Base-by-base conservation (phyloP, 2,113 vertebrate species). In the Strigops habroptila region DNA sequence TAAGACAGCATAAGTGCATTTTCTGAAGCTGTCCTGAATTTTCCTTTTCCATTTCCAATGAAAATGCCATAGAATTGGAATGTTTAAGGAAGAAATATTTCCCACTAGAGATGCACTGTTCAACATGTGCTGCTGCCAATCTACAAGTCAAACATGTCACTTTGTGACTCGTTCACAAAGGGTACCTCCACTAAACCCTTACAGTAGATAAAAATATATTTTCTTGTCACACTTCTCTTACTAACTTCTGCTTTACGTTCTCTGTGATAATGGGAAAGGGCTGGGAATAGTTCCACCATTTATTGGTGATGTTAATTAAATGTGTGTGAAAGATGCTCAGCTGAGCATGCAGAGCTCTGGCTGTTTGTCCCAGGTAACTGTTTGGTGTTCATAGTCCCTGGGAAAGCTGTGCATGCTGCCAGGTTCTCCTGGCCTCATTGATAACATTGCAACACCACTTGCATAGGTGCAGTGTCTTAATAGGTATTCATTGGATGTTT, bases 301-400 rank as follows among this genome's bases (percentile, higher is more conserved):
- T 62, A 43, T 23, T 64, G 16, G 31, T 93, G 71, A 28, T 77
- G 49, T 73, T 79, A 57, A 43, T 92, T 75, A 84, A 92, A 93
- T 67, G 37, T 75, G 52, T 59, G 41, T 75, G 55, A 75, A 88
- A 35, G 80, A 60, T 71, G 59, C 68, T 94, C 91, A 88, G 62
- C 86, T 91, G 86, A 88, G 86, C 83, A 83, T 93, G 76, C 77
- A 73, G 49, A 92, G 82, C 75, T 90, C 87, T 95, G 71, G 73
- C 84, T 71, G 76, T 84, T 95, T 78, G 52, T 81, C 37, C 57
- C 57, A 92, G 69, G 30, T 44, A 31, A 48, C 75, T 68, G 7
- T 91, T 84, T 94, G 76, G 48, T 86, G 46, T 91, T 91, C 0
- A 0, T 63, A 76, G 76, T 74, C n/a, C 21, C 73, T 84, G 62